phyloP scores from a whole-genome alignment of 2,888 invertebrate genomes.

The Notodonta ziczac region DNA sequence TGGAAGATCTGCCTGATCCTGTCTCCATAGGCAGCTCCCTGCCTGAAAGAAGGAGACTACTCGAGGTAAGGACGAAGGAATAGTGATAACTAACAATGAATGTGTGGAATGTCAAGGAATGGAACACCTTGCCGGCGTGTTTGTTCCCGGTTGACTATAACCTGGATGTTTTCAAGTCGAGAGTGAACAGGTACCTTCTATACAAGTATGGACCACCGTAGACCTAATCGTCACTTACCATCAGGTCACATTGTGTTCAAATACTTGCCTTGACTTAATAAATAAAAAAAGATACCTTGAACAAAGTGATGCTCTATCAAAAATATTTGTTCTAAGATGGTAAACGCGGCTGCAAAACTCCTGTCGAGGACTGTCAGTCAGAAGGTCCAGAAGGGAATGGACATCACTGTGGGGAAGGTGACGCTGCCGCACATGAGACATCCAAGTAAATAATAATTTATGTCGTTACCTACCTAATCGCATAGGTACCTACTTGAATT shows the following conservation, averaged over 20 bases:
- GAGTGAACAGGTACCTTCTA: too few species aligned
- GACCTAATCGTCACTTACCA: too few species aligned
- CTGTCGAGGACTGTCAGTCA: constrained; percentile 60
- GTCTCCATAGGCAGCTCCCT: constrained; percentile 54
- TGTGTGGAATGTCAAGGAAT: too few species aligned
- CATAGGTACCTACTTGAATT: too few species aligned
- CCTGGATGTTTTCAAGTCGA: too few species aligned
- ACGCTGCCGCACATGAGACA: constrained; percentile 68
- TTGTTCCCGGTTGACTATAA: too few species aligned
- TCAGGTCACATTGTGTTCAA: too few species aligned
- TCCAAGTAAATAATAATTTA: constrained; percentile 54
- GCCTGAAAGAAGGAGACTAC: constrained; percentile 69
- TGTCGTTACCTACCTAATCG: not conserved
- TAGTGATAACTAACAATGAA: too few species aligned
- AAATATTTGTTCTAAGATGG: constrained; percentile 53
- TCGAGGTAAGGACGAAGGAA: constrained; percentile 54
- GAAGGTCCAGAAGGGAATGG: constrained; percentile 66
- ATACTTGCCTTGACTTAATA: too few species aligned
- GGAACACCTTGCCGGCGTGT: too few species aligned
- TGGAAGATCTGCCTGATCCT: constrained; percentile 73
- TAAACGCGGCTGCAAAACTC: constrained; percentile 63
- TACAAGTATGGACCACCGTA: too few species aligned
- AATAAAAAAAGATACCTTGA: too few species aligned
- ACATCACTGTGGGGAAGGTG: constrained; percentile 60
- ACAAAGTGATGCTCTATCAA: not conserved